phyloP scores from a whole-genome alignment of 2,888 invertebrate genomes.

The Yponomeuta evonymella region DNA sequence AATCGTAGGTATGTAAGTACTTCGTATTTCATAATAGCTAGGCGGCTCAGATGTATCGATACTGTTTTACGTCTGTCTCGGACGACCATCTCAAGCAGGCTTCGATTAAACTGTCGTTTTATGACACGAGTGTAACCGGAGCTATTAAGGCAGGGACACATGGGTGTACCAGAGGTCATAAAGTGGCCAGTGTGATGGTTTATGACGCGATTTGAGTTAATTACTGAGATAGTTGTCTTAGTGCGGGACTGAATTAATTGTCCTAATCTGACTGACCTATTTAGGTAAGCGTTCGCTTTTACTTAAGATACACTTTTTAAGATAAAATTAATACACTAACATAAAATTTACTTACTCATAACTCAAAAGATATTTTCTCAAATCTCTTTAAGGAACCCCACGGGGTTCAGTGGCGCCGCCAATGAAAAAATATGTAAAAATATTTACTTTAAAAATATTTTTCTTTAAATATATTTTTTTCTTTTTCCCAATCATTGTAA shows the following conservation, averaged over 20 bases:
- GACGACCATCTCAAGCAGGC: neutral
- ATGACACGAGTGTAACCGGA: neutral
- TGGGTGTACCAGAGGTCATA: neutral
- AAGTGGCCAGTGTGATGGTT: neutral
- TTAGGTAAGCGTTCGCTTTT: too few species aligned
- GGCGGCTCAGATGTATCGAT: neutral
- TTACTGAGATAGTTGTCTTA: neutral
- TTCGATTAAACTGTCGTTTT: neutral
- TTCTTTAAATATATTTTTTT: too few species aligned
- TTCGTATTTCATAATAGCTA: neutral
- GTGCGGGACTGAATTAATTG: neutral
- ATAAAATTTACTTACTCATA: too few species aligned
- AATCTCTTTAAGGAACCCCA: too few species aligned
- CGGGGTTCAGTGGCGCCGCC: too few species aligned
- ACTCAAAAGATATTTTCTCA: too few species aligned
- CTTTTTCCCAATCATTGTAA: too few species aligned
- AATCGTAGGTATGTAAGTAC: too few species aligned
- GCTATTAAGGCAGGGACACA: neutral
- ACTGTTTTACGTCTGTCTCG: neutral
- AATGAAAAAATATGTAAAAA: too few species aligned
- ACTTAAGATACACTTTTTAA: too few species aligned
- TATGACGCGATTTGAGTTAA: neutral
- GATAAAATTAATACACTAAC: too few species aligned
- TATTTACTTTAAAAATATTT: too few species aligned
- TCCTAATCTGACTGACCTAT: neutral